Base-by-base conservation (phyloP, 2,797 vertebrate genomes). In the Neopelma chrysocephalum region DNA sequence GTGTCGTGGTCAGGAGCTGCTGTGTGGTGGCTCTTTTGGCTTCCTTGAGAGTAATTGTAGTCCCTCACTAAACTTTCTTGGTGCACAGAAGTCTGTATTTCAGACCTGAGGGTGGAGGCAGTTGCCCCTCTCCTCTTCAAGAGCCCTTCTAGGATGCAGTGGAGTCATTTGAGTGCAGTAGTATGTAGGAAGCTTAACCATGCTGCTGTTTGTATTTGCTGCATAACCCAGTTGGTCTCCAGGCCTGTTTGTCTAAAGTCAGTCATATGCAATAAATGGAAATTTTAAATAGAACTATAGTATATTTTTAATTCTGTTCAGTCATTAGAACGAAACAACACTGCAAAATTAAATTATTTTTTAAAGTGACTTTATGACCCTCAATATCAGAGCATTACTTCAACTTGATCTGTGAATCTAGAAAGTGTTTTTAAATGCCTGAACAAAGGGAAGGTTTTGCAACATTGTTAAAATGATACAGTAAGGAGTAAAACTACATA, bases 331-430 rank as follows among this genome's bases (percentile, higher is more conserved):
- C 48, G 56, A 85, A 48, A 76, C 70, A 69, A 89, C 61, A 47
- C 57, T 92, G 86, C 45, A 62, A 70, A 84, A 82, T 38, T n/a
- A 79, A 89, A 12, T 92, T 81, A 79, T 90, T 95, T 91, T 90
- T 65, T 16, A 48, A 82, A 61, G 36, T 77, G 42, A 58, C 38
- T 94, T 78, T 87, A 32, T 93, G 82, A 73, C 56, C 57, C 77
- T 90, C 15, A 68, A 12, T 48, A 84, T 47, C 43, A 86, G 36
- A 96, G 90, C 81, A 96, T 95, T 94, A 76, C 54, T 94, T 88
- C 70, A 54, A 1, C 61, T 75, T 86, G 32, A 29, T 81, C 72
- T 93, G 48, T 95, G 70, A 89, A 61, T 70, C n/a, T 53, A 40
- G 25, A 31, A 58, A 43, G 25, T 31, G 42, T 68, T 79, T 73